phyloP scores from a whole-genome alignment of 2,888 invertebrate genomes.

The Lasioglossum vierecki region DNA sequence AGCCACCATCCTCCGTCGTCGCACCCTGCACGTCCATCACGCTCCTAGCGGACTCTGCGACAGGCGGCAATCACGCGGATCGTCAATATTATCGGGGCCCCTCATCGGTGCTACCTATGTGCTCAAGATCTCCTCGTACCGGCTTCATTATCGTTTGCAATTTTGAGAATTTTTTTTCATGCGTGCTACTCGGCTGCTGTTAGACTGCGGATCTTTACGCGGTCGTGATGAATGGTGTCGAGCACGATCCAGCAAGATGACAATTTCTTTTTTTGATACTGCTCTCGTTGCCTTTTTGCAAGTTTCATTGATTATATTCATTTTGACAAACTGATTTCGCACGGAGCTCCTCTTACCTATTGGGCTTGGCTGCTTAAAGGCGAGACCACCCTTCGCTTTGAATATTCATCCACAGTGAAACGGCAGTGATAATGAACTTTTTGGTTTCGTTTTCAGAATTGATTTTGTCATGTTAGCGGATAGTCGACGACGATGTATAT shows the following conservation, averaged over 20 bases:
- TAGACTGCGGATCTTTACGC: neutral
- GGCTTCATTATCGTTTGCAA: slow-evolving; percentile 10
- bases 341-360: neutral
- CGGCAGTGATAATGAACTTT: neutral
- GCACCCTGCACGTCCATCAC: slow-evolving; percentile 73
- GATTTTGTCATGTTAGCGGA: too few relatives aligned
- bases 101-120: neutral
- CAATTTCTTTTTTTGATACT: neutral
- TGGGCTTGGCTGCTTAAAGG: neutral
- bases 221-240: neutral
- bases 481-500: neutral
- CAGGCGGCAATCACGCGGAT: slow-evolving; percentile 38
- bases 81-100: slow-evolving; percentile 1
- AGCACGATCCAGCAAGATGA: neutral
- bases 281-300: neutral
- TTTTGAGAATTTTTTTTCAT: neutral
- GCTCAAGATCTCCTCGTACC: slow-evolving; percentile 21
- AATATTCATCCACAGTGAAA: neutral
- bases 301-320: neutral
- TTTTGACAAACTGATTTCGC: neutral
- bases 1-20: slow-evolving; percentile 66
- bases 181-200: neutral
- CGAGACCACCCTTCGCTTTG: neutral
- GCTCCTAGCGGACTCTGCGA: slow-evolving; percentile 81
- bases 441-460: neutral